Conservation (phyloP, 2,113 vertebrate genomes). For the Urocynchramus pylzowi region DNA sequence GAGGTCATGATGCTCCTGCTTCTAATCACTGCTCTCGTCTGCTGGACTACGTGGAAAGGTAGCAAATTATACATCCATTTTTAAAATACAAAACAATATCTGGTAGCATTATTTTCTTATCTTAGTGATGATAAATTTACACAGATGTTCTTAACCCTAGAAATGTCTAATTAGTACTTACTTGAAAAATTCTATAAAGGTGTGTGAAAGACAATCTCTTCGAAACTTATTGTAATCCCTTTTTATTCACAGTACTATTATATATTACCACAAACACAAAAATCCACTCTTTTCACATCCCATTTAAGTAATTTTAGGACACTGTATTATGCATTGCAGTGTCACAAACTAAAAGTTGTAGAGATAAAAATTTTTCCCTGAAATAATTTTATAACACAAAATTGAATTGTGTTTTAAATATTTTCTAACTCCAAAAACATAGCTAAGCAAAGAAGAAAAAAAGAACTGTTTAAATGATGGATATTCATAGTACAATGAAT, state of each 20-base stretch:
- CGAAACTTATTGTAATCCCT: background rate
- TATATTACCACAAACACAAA: background rate
- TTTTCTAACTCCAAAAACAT: background rate
- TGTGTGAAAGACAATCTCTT: background rate
- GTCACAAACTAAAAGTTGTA: background rate
- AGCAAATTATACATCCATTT: background rate
- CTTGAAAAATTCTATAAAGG: background rate
- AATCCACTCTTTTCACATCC: background rate
- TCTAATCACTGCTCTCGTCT: constrained; percentile 79
- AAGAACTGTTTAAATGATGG: background rate
- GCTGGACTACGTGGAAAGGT: constrained; percentile 80
- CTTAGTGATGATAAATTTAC: background rate
- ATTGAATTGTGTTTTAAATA: background rate
- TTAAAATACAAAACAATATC: background rate
- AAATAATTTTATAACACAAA: background rate
- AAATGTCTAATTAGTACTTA: background rate
- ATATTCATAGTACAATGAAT: background rate
- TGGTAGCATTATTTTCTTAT: background rate
- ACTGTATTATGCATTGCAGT: background rate
- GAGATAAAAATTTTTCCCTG: background rate
- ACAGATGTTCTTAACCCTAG: background rate
- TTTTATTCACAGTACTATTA: background rate
- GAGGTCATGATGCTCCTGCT: constrained; percentile 79
- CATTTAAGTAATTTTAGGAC: background rate
- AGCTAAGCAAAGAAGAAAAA: background rate